Percentiles rank a stretch among this genome's conserved stretches.
Evolutionary conservation across 2,113 vertebrate species (phyloP).

Genomic region (Centropus unirufus): DNA sequence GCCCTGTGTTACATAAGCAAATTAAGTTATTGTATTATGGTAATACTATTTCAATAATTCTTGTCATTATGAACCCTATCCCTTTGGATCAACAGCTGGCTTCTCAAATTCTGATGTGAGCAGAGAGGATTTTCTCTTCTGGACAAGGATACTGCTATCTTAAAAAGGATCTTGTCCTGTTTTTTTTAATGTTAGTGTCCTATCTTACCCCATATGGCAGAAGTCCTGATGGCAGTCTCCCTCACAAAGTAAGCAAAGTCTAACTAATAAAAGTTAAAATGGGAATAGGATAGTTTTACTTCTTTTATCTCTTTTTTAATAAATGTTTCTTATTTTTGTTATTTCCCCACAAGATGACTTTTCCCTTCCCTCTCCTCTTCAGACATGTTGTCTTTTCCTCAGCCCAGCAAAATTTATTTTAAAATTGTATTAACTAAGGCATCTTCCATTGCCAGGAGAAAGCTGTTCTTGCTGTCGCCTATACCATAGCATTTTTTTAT

Average conservation of each 20-base stretch:
- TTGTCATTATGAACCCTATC: background rate
- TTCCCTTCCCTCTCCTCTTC: background rate
- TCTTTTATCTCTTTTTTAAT: background rate
- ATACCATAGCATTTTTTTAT: background rate
- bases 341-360: background rate
- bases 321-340: background rate
- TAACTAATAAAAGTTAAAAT: background rate
- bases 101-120: background rate
- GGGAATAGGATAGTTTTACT: background rate
- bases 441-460: background rate
- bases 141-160: background rate
- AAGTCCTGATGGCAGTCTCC: background rate
- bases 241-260: background rate
- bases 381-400: background rate
- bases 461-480: background rate
- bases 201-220: background rate
- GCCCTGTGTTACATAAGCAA: background rate
- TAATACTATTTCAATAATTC: background rate
- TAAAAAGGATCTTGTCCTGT: background rate
- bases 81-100: background rate
- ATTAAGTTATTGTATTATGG: rapidly evolving
- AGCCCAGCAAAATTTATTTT: background rate
- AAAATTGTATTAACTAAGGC: background rate
- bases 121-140: background rate
- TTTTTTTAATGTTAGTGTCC: background rate